Base-by-base conservation (phyloP, 2,888 invertebrate genomes). In the Tetranychus truncatus region DNA sequence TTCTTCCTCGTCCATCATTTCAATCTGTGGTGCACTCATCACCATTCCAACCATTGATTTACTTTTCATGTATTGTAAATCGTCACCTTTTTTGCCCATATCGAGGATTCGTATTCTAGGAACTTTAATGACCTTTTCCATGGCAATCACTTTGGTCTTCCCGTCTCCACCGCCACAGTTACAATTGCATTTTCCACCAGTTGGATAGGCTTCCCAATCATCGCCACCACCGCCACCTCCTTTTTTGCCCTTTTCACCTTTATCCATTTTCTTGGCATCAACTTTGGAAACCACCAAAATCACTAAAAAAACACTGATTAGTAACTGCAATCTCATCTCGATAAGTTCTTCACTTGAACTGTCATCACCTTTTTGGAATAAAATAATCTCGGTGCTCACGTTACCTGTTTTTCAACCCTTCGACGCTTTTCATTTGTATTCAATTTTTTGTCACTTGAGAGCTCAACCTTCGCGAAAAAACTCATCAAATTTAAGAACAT, bases 61-160 rank as follows among this genome's bases (percentile, higher is more conserved):
- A 24, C n/a, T 24, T 8, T 69, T 69, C 5, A 11, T 11, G 20
- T 24, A 69, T 69, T 69, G 20, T 20, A 69, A 24, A 21, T 69
- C 34, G 66, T 66, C 66, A 9, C 11, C 20, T 7, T 55, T 55
- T 55, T 55, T 55, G 7, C 69, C 69, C 34, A 24, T 69, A 20
- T 69, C 69, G 21, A 69, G n/a, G 20, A 69, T 69, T 69, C 69
- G 69, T 20, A 69, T 69, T 21, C 69, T 69, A 1, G 69, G 69
- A 9, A 69, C 69, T 69, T 24, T 20, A 69, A 69, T 24, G 11
- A 69, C 21, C 34, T 69, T 69, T 8, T 69, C 69, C 69, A 69
- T 69, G 11, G 69, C 69, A 24, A 69, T 69, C 1, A 69, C 69
- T 69, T 69, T 69, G 4, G 69, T 69, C 34, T 69, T 69, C 55